Percentiles rank a stretch among this genome's conserved stretches.
Evolutionary conservation across 2,888 invertebrate species (phyloP).

Genomic region (Chironomus tentans): DNA sequence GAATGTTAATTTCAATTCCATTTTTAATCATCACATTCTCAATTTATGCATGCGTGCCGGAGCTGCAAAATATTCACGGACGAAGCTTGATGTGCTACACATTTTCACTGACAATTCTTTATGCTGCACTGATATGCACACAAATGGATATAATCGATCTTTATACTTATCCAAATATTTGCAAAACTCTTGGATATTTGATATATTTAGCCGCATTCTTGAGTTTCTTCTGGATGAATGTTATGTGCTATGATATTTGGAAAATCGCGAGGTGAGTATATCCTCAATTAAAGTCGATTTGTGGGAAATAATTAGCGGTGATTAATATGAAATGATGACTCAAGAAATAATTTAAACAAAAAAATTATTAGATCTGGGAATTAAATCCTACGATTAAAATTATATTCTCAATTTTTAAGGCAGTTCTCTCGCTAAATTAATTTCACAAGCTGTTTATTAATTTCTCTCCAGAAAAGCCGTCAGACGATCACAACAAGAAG

Average conservation of each 20-base stretch:
- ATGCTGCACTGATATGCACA: no score
- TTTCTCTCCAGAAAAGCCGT: no score
- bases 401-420: no score
- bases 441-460: not conserved
- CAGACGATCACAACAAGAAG: not conserved
- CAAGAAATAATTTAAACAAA: no score
- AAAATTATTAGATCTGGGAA: no score
- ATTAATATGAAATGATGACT: no score
- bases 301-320: no score
- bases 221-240: not conserved
- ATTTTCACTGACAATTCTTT: not conserved
- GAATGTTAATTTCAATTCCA: not conserved
- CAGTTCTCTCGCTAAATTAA: not conserved
- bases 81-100: not conserved
- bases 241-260: slow-evolving; percentile 1
- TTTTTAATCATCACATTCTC: not conserved
- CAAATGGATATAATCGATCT: no score
- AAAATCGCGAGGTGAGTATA: not conserved
- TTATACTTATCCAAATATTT: not conserved
- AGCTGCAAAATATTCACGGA: not conserved
- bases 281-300: no score
- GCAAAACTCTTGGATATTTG: not conserved
- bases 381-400: no score
- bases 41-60: not conserved
- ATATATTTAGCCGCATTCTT: not conserved